A percentile compares a stretch with the other conserved stretches of the same genome.
Evolutionary conservation across 92 coral and sea anemone species (phyloP).

Genomic region (Heliopora coerulea): DNA sequence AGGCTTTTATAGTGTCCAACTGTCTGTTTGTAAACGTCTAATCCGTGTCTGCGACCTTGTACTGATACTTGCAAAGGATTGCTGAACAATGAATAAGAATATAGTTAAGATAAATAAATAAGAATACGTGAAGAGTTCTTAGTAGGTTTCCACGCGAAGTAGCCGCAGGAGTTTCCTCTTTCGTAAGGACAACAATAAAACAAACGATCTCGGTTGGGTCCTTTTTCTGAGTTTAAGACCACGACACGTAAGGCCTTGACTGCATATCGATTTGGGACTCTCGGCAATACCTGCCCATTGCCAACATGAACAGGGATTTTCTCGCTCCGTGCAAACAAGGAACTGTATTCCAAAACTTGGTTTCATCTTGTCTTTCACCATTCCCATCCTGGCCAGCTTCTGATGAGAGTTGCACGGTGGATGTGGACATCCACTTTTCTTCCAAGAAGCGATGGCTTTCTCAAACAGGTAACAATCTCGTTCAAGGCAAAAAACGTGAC

Average conservation of each 20-base stretch:
- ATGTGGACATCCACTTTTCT: not conserved
- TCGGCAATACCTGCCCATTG: not conserved
- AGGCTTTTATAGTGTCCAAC: no score
- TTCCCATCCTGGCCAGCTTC: not conserved
- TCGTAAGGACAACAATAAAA: slow-evolving; percentile 15
- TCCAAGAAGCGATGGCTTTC: not conserved
- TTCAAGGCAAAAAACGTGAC: no score
- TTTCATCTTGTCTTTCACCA: slow-evolving; percentile 6
- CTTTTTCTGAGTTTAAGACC: not conserved
- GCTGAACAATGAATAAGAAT: no score
- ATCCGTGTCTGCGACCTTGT: no score
- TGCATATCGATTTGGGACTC: not conserved
- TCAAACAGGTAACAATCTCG: no score
- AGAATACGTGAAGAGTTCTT: no score
- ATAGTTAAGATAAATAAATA: no score
- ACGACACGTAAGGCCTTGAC: not conserved
- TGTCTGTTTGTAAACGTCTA: no score
- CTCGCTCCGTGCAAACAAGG: slow-evolving; percentile 6
- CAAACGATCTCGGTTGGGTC: slow-evolving; percentile 3
- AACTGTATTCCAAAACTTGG: slow-evolving; percentile 2
- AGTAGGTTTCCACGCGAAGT: slow-evolving; percentile 5
- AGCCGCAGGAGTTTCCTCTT: no score
- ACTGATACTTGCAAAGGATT: no score
- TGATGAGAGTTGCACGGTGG: not conserved
- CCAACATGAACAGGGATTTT: slow-evolving; percentile 17